phyloP scores from a whole-genome alignment of 2,888 invertebrate genomes.

The Patella pellucida region DNA sequence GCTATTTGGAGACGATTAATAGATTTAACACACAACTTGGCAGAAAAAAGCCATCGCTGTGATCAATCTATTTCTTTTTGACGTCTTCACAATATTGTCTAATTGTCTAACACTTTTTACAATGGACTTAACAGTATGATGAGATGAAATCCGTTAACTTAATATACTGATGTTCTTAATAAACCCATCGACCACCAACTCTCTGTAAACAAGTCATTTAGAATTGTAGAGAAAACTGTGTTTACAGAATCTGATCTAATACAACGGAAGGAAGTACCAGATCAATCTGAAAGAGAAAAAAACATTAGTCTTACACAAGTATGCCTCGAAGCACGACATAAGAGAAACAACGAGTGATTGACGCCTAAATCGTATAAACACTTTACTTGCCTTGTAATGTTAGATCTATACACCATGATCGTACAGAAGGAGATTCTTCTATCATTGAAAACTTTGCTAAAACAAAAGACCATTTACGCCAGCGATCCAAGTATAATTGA shows the following conservation, averaged over 20 bases:
- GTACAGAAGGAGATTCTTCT: too few relatives aligned
- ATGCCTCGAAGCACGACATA: neutral
- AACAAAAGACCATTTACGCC: too few relatives aligned
- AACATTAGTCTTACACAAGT: constrained; percentile 7
- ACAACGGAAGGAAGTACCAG: constrained; percentile 10
- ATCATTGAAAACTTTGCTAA: too few relatives aligned
- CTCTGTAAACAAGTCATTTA: too few relatives aligned
- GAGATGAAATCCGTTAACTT: too few relatives aligned
- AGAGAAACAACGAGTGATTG: constrained; percentile 10
- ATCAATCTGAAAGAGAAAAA: constrained; percentile 9
- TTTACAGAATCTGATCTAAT: neutral
- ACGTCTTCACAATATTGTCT: neutral
- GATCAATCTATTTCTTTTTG: constrained; percentile 6
- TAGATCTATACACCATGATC: too few relatives aligned
- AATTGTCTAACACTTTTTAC: neutral
- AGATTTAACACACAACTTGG: constrained; percentile 25
- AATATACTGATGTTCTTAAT: too few relatives aligned
- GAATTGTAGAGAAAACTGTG: neutral
- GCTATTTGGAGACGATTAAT: constrained; percentile 21
- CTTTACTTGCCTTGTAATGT: neutral
- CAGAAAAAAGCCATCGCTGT: neutral
- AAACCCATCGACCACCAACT: too few relatives aligned
- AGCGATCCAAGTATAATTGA: neutral
- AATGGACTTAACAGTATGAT: neutral
- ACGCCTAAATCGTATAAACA: neutral